phyloP scores from a whole-genome alignment of 2,888 invertebrate genomes.

The Tenthredo mesomela region DNA sequence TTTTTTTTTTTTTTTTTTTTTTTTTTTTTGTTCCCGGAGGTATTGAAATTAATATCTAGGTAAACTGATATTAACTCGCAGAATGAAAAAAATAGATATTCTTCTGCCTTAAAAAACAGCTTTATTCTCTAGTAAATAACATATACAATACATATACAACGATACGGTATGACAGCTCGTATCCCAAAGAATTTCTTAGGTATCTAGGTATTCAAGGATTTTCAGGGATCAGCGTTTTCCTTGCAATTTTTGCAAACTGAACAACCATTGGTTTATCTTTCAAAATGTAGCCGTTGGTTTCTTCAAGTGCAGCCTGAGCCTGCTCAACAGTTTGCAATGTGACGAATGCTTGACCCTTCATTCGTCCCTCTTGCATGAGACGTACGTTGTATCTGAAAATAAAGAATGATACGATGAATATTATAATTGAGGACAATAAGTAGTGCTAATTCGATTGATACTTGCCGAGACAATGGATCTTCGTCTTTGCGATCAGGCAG shows the following conservation, averaged over 20 bases:
- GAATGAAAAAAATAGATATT: neutral
- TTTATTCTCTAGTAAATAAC: neutral
- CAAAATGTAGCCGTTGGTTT: slow-evolving; percentile 93
- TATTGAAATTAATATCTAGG: neutral
- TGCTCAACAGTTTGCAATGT: slow-evolving; percentile 86
- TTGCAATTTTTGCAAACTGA: slow-evolving; percentile 84
- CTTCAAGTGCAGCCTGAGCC: slow-evolving; percentile 88
- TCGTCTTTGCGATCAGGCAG: slow-evolving; percentile 76
- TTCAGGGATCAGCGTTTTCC: slow-evolving; percentile 50
- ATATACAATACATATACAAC: neutral
- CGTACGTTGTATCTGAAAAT: slow-evolving; percentile 83
- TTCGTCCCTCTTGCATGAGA: slow-evolving; percentile 95
- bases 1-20: too few relatives aligned
- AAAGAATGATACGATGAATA: neutral
- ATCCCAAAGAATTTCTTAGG: neutral
- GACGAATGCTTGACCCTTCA: slow-evolving; percentile 98
- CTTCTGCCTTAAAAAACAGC: neutral
- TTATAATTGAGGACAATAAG: neutral
- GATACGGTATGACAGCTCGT: neutral
- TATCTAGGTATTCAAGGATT: neutral
- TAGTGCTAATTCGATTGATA: slow-evolving; percentile 47
- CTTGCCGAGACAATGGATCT: slow-evolving; percentile 68
- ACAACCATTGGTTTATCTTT: slow-evolving; percentile 96
- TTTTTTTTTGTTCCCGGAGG: too few relatives aligned
- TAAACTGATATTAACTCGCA: neutral